These are phyloP conservation scores for Orthosia gothica DNA, from an alignment of 2,888 invertebrate species.

Conservation along the genomic window DNA sequence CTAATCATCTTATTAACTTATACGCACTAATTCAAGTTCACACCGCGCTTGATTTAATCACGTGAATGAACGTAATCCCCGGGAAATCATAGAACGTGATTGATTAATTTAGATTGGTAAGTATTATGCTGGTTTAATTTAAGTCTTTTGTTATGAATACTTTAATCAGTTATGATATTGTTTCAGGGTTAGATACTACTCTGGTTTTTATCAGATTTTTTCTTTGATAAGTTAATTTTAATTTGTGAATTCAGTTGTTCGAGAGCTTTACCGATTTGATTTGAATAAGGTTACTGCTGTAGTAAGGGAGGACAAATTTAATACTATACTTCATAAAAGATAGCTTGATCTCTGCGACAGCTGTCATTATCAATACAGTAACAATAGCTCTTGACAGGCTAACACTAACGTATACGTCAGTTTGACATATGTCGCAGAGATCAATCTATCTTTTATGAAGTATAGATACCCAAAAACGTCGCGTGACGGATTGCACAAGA, in stretches of 20 bases:
- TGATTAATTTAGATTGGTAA: slow-evolving; percentile 29
- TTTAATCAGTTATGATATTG: slow-evolving; percentile 8
- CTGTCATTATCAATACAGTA: too few species aligned
- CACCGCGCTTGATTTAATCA: slow-evolving; percentile 25
- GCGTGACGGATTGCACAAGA: neutral
- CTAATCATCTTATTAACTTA: slow-evolving; percentile 42
- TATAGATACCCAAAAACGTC: neutral
- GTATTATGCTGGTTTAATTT: slow-evolving; percentile 20
- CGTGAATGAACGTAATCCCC: slow-evolving; percentile 25
- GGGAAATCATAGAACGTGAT: slow-evolving; percentile 25
- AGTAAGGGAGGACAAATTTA: too few species aligned
- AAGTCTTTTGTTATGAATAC: slow-evolving; percentile 21
- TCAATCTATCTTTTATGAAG: too few species aligned
- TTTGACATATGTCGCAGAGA: too few species aligned
- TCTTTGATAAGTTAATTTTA: neutral
- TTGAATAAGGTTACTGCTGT: neutral
- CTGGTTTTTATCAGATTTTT: neutral
- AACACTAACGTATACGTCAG: too few species aligned
- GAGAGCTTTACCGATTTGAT: neutral
- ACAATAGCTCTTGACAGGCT: too few species aligned
- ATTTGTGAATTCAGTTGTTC: neutral
- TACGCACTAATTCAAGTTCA: slow-evolving; percentile 46
- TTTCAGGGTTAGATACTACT: slow-evolving; percentile 19
- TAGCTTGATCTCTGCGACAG: too few species aligned
- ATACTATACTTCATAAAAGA: too few species aligned